Base-by-base conservation (phyloP, 2,888 invertebrate species). In the Acanthoscelides obtectus region DNA sequence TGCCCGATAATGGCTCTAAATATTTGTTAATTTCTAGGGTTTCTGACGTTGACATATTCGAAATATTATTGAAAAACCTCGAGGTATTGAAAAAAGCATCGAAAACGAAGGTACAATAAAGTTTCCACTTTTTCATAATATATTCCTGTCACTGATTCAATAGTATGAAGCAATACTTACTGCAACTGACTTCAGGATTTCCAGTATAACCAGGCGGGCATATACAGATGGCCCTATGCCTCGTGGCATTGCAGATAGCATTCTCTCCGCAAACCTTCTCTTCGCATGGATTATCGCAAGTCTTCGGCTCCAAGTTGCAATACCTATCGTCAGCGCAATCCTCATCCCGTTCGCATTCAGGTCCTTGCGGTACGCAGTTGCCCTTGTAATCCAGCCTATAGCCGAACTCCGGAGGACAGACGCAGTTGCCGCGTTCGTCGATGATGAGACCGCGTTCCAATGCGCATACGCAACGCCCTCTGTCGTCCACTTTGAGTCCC, bases 401-500 rank as follows among this genome's bases (percentile, higher is more conserved):
- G 67, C 92, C 92, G 78, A 90, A 88, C 77, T 91, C 89, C 0
- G 89, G 88, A 0, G 93, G 92, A 76, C 93, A 93, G 0, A 92
- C 90, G 82, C 96, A 96, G 79, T 90, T 89, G 27, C 91, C 92
- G 65, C 92, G 89, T 73, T 93, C 93, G 74, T 94, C 94, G 25
- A 93, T 90, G 20, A 92, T 90, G 84, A 92, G 90, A 25, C 95
- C 95, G 72, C 92, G 90, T 76, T 92, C 92, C 5, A 93, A 85
- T 70, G 93, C 94, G 81, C 96, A 96, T 0, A 93, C 91, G 81
- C 96, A 96, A 67, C 92, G 92, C 0, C 94, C 95, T 65, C 91
- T 89, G 70, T 91, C 90, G 79, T 94, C 93, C 22, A 95, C 87
- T 73, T 91, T 90, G 81, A 91, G 91, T 1, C 95, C 96, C 76